Base-by-base conservation (phyloP, 1,140 invertebrate genomes). In the Lepidurus packardi region DNA sequence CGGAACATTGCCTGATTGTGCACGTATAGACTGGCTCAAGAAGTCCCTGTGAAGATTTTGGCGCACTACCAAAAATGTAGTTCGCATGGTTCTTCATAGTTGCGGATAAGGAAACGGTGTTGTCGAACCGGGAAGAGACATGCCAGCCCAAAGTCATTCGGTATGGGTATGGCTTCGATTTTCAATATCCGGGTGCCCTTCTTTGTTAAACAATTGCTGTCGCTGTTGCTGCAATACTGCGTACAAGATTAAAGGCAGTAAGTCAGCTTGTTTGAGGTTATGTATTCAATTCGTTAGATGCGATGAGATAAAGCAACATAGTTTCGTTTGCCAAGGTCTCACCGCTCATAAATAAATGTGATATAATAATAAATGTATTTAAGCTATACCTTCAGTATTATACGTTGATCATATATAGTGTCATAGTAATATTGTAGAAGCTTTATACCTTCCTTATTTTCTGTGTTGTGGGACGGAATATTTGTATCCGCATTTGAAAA, bases 131-230 rank as follows among this genome's bases (percentile, higher is more conserved):
- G 53, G 53, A 65, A 21, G 53, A 16, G 53, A 16, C 53, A 65
- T 65, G 53, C 53, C 53, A 65, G 21, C 9, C 9, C 53, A 65
- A 34, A 65, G 53, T 65, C 53, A 65, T 65, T 65, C 53, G 53
- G 53, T 65, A 65, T 65, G 53, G 53, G 53, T 65, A 65, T 65
- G 53, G 53, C 53, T 65, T 65, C 53, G 53, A 65, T 65, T 65
- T 65, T 65, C 53, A 65, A 65, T 65, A 65, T 65, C 53, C 53
- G 53, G 53, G 53, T 21, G 13, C 10, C 10, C 53, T 7, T 65
- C 13, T 16, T 65, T 21, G 21, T 65, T 65, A 21, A n/a, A 65
- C 53, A 65, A 65, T 65, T 65, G 53, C 53, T 65, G 53, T 16
- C 53, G 13, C 53, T 65, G 5, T 9, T 7, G 21, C 53, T 65